Evolutionary conservation across 1,140 invertebrate genomes (phyloP), one percentile per base, ranked within the genome.

Genomic region (Drosophila ananassae): DNA sequence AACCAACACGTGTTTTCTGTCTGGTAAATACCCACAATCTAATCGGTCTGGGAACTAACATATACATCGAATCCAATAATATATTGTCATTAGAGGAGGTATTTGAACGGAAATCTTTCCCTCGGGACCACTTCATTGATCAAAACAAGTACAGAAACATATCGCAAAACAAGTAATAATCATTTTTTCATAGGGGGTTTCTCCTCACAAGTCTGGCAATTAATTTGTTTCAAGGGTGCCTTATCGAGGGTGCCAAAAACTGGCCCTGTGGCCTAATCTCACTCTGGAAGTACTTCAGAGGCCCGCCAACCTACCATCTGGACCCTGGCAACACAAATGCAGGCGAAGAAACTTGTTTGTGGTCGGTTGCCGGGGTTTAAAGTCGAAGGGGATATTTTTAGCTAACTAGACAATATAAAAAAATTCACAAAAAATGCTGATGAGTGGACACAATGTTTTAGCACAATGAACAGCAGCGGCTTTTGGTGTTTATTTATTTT

Each of bases 321-420:
- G 44, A 74, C 58, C 69, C 46, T 73, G 50, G 71, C 60, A 75
- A 75, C 72, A 75, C 30, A 5, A 69, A 41, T 50, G 34, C 41
- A 56, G 10, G 21, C 44, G 7, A 30, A 25, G 10, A 74, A 74
- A 64, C 52, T 57, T 53, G 52, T 46, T 63, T 63, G 12, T 30
- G 30, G 24, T 47, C 8, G 28, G 10, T 13, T 13, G 34, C 46
- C 46, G 48, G 25, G 59, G 46, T 74, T 74, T 74, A 58, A 57
- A 74, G 72, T 74, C 68, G 41, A 41, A 59, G 37, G 34, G 50
- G 37, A 50, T 76, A 76, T 76, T 76, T 76, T 67, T 68, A 75
- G 73, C 72, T 67, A 55, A n/a, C 48, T 61, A 76, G 73, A 76
- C 73, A 41, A 37, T 46, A 37, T n/a, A 37, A 12, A 37, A 37